phyloP scores from a whole-genome alignment of 2,888 invertebrate species.

The Caenorhabditis parvicauda region DNA sequence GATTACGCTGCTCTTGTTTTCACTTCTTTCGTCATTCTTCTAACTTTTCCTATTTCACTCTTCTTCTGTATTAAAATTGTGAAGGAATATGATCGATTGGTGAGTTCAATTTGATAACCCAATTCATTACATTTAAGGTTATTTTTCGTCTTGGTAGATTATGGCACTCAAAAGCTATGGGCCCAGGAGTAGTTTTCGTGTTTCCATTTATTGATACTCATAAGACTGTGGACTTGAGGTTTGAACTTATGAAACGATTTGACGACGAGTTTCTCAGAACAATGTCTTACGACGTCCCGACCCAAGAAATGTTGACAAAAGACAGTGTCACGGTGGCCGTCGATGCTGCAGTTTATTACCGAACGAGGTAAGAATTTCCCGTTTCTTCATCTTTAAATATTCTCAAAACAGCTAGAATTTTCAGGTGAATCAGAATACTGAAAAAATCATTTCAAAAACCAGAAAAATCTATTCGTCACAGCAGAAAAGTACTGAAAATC shows the following conservation, averaged over 20 bases:
- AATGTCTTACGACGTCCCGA: constrained; percentile 65
- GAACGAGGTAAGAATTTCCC: constrained; percentile 25
- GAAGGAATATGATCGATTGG: constrained; percentile 63
- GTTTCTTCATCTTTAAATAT: neutral
- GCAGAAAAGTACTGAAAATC: neutral
- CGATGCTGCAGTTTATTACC: constrained; percentile 56
- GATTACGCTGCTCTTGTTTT: constrained; percentile 18
- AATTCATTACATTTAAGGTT: constrained; percentile 30
- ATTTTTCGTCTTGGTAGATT: constrained; percentile 61
- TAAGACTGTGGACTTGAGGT: constrained; percentile 38
- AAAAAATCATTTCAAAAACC: too few species aligned
- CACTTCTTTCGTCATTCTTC: constrained; percentile 52
- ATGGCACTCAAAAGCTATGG: constrained; percentile 43
- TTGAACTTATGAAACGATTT: neutral
- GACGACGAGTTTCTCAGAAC: constrained; percentile 24
- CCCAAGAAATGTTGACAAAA: constrained; percentile 63
- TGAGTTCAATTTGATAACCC: too few species aligned
- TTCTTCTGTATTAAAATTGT: constrained; percentile 59
- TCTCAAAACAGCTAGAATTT: too few species aligned
- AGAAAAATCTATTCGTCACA: too few species aligned
- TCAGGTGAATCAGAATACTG: too few species aligned
- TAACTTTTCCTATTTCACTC: constrained; percentile 61
- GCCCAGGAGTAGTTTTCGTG: constrained; percentile 57
- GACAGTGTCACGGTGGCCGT: constrained; percentile 63
- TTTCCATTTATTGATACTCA: constrained; percentile 57